A percentile compares a stretch with the other conserved stretches of the same genome.
Conservation (phyloP, 2,888 invertebrate species). For the Dione vanillae region DNA sequence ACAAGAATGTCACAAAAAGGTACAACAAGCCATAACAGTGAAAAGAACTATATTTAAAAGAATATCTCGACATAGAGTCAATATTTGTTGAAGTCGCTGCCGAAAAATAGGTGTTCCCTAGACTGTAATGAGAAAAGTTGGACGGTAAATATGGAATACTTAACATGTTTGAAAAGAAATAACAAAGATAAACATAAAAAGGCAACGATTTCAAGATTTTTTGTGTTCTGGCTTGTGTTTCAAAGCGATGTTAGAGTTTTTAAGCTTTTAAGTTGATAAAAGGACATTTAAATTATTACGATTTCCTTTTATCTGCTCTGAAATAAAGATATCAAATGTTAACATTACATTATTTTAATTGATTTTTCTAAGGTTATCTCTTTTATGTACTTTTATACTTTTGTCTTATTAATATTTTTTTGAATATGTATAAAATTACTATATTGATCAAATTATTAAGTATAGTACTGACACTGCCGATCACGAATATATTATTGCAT, state of each 20-base stretch:
- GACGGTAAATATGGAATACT: conserved; percentile 52
- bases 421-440: no score
- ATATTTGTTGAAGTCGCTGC: conserved; percentile 48
- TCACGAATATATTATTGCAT: no score
- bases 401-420: no score
- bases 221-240: conserved; percentile 17
- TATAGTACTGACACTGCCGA: no score
- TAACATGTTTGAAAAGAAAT: conserved; percentile 50
- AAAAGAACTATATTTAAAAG: conserved; percentile 44
- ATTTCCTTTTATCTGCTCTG: conserved; percentile 3
- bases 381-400: no score
- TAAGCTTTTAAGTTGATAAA: conserved; percentile 16
- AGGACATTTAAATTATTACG: not conserved
- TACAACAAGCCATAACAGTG: conserved; percentile 35
- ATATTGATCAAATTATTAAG: no score
- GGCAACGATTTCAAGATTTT: conserved; percentile 29
- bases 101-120: conserved; percentile 50
- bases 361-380: no score
- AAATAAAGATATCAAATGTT: not conserved
- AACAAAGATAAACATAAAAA: conserved; percentile 43
- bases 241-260: conserved; percentile 14
- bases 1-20: conserved; percentile 35
- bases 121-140: conserved; percentile 59
- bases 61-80: conserved; percentile 51
- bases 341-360: not conserved